A percentile compares a stretch with the other conserved stretches of the same genome.
These are phyloP conservation scores for Oscheius sp. DNA, from an alignment of 2,888 invertebrate species.

Conservation along the genomic window DNA sequence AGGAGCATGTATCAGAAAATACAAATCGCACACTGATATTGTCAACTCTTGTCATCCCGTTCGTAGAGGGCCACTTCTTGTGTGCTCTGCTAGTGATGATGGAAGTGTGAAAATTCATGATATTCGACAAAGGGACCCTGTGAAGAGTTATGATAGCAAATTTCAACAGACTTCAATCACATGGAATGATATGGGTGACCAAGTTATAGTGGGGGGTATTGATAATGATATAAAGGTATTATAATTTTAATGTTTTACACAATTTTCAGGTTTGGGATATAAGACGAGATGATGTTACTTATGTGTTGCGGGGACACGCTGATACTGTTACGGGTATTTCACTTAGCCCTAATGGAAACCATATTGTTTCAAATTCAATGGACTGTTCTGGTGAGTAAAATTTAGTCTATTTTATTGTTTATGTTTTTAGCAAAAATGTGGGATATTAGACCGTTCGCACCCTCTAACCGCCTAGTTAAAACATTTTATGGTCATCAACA, in stretches of 20 bases:
- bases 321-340: conserved; percentile 91
- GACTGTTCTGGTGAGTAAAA: conserved; percentile 82
- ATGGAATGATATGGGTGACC: conserved; percentile 94
- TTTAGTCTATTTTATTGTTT: neutral
- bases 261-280: conserved; percentile 86
- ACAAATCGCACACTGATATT: conserved; percentile 74
- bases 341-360: conserved; percentile 79
- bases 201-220: conserved; percentile 91
- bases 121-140: conserved; percentile 84
- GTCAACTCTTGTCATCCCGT: conserved; percentile 77
- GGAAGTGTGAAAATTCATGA: conserved; percentile 87
- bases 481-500: conserved; percentile 89
- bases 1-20: conserved; percentile 83
- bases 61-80: conserved; percentile 86
- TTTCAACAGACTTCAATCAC: conserved; percentile 79
- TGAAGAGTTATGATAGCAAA: conserved; percentile 74
- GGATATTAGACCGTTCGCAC: conserved; percentile 95
- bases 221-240: conserved; percentile 90
- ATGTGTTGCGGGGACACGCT: conserved; percentile 88
- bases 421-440: conserved; percentile 81
- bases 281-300: conserved; percentile 83
- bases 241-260: neutral
- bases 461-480: conserved; percentile 85
- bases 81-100: conserved; percentile 95
- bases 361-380: conserved; percentile 93